Evolutionary conservation across 2,888 invertebrate species (phyloP).

Genomic region (Lissonota sp.): DNA sequence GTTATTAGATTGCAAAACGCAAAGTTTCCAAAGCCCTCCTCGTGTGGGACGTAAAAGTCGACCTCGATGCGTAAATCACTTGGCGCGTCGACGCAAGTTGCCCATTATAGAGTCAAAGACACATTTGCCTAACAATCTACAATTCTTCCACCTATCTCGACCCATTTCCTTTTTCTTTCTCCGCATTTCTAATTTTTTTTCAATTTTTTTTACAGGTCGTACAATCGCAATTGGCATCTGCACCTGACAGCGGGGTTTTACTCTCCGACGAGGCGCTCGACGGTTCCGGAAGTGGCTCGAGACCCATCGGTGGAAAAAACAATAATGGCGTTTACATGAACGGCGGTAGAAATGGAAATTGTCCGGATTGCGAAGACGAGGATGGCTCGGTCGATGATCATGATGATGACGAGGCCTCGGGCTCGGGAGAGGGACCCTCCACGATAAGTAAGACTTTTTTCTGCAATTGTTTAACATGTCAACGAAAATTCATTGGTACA

Average conservation of each 20-base stretch:
- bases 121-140: too few relatives aligned
- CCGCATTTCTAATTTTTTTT: not conserved
- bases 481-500: too few relatives aligned
- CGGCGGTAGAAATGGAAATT: slow-evolving; percentile 73
- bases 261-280: slow-evolving; percentile 81
- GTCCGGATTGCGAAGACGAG: slow-evolving; percentile 63
- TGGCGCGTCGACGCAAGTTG: slow-evolving; percentile 18
- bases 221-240: slow-evolving; percentile 79
- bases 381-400: slow-evolving; percentile 66
- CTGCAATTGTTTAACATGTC: not conserved
- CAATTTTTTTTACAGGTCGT: slow-evolving; percentile 74
- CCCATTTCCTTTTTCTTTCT: not conserved
- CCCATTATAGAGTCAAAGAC: not conserved
- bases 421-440: slow-evolving; percentile 78
- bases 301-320: slow-evolving; percentile 72
- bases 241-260: slow-evolving; percentile 78
- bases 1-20: slow-evolving; percentile 15
- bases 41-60: slow-evolving; percentile 56
- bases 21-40: slow-evolving; percentile 6
- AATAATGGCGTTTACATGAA: slow-evolving; percentile 63
- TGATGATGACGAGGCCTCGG: slow-evolving; percentile 77
- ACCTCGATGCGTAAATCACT: slow-evolving; percentile 63
- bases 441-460: slow-evolving; percentile 69
- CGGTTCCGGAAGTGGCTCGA: slow-evolving; percentile 81
- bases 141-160: too few relatives aligned